Base-by-base conservation (phyloP, 2,888 invertebrate genomes). In the Leistus spinibarbis region DNA sequence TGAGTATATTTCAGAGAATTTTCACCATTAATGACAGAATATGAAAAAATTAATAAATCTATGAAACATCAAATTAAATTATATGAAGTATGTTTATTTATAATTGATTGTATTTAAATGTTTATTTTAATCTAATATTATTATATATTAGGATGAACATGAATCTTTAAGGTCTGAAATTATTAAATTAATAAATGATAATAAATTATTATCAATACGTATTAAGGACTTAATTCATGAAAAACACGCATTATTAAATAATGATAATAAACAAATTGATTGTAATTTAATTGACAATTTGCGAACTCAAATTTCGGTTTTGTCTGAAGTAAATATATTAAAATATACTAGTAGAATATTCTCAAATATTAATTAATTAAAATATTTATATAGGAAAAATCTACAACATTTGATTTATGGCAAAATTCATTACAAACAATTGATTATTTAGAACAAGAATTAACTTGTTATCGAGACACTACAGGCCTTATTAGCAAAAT, bases 351-450 rank as follows among this genome's bases (percentile, higher is more conserved):
- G 54, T 57, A 23, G n/a, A 63, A 67, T 72, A 22, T 27, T 54
- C 16, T 54, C 24, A 17, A 53, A 57, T 60, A 57, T 23, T 54
- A 19, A 53, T 24, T 66, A n/a, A 22, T 13, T 16, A 20, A 19
- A 16, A 54, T 17, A 24, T 67, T 69, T 63, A 82, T 83, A 65
- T 80, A 90, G 88, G 93, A 94, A 85, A 90, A 92, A 79, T 89
- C 90, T 67, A 90, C 90, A 0, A 85, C 91, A 1, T 86, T 89
- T 63, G 88, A 90, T 17, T 82, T 93, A 53, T 93, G 92, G 90
- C 90, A 91, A 82, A 90, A 90, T 76, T 89, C 92, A 0, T 86
- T 92, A 76, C 89, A 89, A 81, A 90, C 91, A 0, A 90, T 93
- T 65, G 89, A 90, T 54, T 88, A 88, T 66, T 85, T 93, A 75